phyloP scores from a whole-genome alignment of 2,888 invertebrate species.

The Tetanocera ferruginea region DNA sequence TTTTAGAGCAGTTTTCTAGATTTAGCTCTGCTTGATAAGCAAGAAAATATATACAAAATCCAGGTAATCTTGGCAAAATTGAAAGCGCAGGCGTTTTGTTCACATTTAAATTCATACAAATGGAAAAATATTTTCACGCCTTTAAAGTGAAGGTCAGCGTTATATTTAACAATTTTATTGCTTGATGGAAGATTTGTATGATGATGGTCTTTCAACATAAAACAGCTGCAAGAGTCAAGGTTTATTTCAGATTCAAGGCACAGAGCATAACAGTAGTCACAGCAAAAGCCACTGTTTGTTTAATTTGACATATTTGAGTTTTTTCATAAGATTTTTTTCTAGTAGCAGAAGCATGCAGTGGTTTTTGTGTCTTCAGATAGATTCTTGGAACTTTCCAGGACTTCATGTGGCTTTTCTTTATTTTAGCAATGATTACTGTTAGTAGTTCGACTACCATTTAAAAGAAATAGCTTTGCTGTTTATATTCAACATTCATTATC shows the following conservation, averaged over 20 bases:
- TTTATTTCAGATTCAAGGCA: neutral
- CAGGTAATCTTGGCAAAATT: too few species aligned
- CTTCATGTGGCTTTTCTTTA: conserved; percentile 11
- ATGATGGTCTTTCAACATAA: neutral
- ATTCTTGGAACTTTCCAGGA: neutral
- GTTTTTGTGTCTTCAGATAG: too few species aligned
- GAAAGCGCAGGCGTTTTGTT: too few species aligned
- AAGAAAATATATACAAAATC: too few species aligned
- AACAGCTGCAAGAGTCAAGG: conserved; percentile 7
- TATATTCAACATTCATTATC: neutral
- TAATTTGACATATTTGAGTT: too few species aligned
- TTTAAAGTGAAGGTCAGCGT: too few species aligned
- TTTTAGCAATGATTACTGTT: neutral
- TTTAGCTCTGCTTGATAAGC: neutral
- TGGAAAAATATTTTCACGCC: neutral
- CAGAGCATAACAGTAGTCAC: neutral
- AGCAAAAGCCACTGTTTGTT: too few species aligned
- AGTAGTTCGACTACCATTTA: neutral
- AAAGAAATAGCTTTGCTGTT: neutral
- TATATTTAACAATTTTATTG: neutral
- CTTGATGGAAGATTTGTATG: neutral
- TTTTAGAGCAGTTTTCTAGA: neutral
- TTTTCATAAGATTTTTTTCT: too few species aligned
- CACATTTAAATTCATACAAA: too few species aligned
- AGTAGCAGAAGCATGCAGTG: too few species aligned